phyloP scores from a whole-genome alignment of 2,888 invertebrate genomes.

The Nomada hirtipes region DNA sequence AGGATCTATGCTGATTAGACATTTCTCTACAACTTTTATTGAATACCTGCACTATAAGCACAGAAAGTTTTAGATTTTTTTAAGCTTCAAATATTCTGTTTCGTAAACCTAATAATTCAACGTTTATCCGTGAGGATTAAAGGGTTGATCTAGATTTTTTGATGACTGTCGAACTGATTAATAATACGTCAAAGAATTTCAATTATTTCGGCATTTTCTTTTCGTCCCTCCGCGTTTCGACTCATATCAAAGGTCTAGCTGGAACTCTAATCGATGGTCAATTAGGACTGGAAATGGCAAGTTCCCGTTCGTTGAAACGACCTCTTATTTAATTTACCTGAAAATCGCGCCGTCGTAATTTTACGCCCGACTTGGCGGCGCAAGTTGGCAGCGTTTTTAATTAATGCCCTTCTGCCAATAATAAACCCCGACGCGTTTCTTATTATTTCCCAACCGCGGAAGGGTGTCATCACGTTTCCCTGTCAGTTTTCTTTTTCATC shows the following conservation, averaged over 20 bases:
- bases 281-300: constrained; percentile 23
- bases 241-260: constrained; percentile 30
- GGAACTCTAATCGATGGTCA: constrained; percentile 38
- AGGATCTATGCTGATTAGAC: too few relatives aligned
- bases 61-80: too few relatives aligned
- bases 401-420: not conserved
- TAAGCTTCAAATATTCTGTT: too few relatives aligned
- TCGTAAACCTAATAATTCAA: not conserved
- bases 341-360: constrained; percentile 9
- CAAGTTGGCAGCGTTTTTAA: not conserved
- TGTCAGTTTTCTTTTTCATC: too few relatives aligned
- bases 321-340: constrained; percentile 24
- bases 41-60: too few relatives aligned
- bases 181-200: constrained; percentile 48
- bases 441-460: too few relatives aligned
- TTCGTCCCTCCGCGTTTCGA: not conserved
- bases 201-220: constrained; percentile 49
- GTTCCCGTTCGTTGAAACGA: constrained; percentile 11
- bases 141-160: constrained; percentile 36
- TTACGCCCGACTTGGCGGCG: not conserved
- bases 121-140: constrained; percentile 6
- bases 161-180: constrained; percentile 30
- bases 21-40: too few relatives aligned
- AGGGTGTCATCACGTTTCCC: too few relatives aligned
- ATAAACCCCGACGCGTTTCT: not conserved